These are phyloP conservation scores for Microctonus hyperodae DNA, from an alignment of 2,888 invertebrate species.

Conservation along the genomic window DNA sequence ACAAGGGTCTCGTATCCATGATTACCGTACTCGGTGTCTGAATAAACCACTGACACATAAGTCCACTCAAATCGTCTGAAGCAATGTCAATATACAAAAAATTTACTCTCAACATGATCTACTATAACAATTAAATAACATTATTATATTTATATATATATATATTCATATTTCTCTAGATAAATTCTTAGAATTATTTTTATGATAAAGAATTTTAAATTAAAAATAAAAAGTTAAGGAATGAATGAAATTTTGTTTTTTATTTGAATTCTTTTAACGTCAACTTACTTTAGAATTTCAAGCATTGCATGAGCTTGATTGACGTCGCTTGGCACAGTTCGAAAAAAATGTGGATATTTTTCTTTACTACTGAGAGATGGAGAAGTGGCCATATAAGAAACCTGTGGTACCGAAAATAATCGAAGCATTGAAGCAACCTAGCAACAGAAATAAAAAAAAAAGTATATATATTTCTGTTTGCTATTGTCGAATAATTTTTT, in stretches of 20 bases:
- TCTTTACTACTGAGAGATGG: conserved; percentile 66
- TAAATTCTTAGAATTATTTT: too few relatives aligned
- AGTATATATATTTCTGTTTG: not conserved
- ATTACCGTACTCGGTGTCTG: conserved; percentile 67
- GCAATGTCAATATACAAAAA: conserved; percentile 24
- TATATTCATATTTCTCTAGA: too few relatives aligned
- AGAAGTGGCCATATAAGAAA: conserved; percentile 68
- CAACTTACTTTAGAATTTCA: conserved; percentile 64
- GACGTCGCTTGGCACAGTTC: conserved; percentile 68
- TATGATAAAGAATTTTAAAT: too few relatives aligned
- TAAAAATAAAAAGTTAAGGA: too few relatives aligned
- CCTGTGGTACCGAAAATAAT: conserved; percentile 66
- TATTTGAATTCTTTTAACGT: not conserved
- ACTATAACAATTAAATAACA: too few relatives aligned
- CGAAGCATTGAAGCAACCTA: conserved; percentile 66
- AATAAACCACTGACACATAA: conserved; percentile 67
- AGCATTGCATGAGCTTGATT: conserved; percentile 67
- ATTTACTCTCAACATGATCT: too few relatives aligned
- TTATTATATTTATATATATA: too few relatives aligned
- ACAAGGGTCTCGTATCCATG: conserved; percentile 65
- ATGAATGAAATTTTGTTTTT: too few relatives aligned
- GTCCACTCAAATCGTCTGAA: conserved; percentile 65
- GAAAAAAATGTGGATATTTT: conserved; percentile 66
- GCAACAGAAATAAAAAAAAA: conserved; percentile 23
- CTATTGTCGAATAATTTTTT: not conserved